Percentiles rank a stretch among this genome's conserved stretches.
Evolutionary conservation across 2,797 vertebrate species (phyloP).

Genomic region (Erethizon dorsatum): DNA sequence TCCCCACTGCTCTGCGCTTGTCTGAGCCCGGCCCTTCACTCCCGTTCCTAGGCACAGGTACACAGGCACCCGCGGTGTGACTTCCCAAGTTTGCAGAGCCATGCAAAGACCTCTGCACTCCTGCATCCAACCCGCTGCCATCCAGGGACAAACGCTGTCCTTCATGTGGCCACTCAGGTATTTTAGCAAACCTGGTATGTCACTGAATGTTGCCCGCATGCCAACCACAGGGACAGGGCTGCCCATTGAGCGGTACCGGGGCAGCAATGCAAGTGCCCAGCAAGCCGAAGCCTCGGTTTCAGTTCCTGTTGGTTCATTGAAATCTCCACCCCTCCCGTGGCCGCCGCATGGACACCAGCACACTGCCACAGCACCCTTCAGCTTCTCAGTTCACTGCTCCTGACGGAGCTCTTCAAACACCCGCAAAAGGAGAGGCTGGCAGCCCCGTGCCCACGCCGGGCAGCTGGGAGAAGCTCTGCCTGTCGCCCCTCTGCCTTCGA

Average conservation of each 20-base stretch:
- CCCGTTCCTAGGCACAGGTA: not conserved
- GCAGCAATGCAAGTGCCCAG: accelerated
- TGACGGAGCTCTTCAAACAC: not conserved
- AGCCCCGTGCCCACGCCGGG: accelerated
- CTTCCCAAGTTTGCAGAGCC: not conserved
- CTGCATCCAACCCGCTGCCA: accelerated
- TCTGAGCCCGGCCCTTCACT: not conserved
- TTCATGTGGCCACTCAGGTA: not conserved
- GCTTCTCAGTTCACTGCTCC: not conserved
- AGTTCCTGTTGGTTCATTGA: not conserved
- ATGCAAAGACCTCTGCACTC: not conserved
- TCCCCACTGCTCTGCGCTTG: not conserved
- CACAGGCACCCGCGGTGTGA: not conserved
- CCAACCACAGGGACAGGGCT: accelerated
- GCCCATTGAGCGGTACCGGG: too few species aligned
- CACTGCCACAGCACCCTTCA: accelerated
- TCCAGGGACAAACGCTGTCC: not conserved
- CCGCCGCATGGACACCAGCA: accelerated
- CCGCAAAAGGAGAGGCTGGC: accelerated
- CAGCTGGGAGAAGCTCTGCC: accelerated
- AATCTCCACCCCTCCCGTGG: not conserved
- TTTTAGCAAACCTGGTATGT: accelerated
- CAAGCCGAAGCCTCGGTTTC: not conserved
- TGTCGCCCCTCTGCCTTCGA: accelerated
- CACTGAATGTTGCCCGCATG: accelerated